Evolutionary conservation across 2,113 vertebrate genomes (phyloP), one percentile per base, ranked within the genome.

Genomic region (Malurus cyaneus): DNA sequence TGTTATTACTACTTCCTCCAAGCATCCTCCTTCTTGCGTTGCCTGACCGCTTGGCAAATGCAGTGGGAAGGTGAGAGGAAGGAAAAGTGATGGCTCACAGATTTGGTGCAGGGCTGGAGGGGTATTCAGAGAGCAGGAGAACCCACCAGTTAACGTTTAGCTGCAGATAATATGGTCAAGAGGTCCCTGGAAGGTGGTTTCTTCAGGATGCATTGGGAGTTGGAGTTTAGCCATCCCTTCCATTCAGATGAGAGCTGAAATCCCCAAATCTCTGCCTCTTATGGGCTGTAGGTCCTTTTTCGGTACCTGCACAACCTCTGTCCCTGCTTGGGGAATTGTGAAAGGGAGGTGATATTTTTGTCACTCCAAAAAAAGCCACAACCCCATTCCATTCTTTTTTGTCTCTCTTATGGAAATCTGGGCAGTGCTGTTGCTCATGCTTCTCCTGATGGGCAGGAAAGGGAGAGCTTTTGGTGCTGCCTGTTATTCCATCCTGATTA

Each of bases 51-150:
- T 25, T 52, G 62, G 53, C 32, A 69, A 12, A 8, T 34, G 60
- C 1, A 3, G 41, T 25, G 32, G 64, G 53, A 82, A 87, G 56
- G 47, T 49, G 56, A 73, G 41, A 32, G 31, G 60, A 70, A 41
- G 61, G 47, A 31, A n/a, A 78, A 36, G 14, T 11, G 1, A 3
- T 0, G 2, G 54, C 26, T 77, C 32, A 15, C 2, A 3, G 67
- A 10, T 1, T 10, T 53, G 8, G 42, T 6, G 2, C 0, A 1
- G 23, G 25, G 78, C 14, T 8, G 6, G 19, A 2, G 6, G 24
- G 76, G 1, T 26, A 26, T 21, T 16, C 19, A 6, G 42, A 60
- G 70, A 32, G 34, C 2, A 0, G 60, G 47, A 90, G 53, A 31
- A 54, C 6, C 19, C 79, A 14, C 12, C 12, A 3, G 29, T 39